Base-by-base conservation (phyloP, 2,888 invertebrate genomes). In the Agrochola litura region DNA sequence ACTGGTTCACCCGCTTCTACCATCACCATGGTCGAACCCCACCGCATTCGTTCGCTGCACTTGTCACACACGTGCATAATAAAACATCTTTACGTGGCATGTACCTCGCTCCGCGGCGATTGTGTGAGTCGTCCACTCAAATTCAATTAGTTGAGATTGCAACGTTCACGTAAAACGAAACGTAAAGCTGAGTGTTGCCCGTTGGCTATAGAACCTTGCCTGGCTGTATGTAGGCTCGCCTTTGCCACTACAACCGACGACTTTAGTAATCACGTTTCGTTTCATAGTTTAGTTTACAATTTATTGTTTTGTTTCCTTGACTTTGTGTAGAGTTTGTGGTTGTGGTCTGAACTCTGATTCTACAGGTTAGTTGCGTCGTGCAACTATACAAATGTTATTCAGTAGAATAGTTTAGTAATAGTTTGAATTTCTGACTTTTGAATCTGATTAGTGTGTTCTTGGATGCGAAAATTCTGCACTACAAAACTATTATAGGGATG, bases 21-120 rank as follows among this genome's bases (percentile, higher is more conserved):
- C 5, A 22, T 52, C 73, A 79, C 70, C 46, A 12, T 49, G 67
- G 1, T 52, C 43, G 6, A 16, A 61, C 25, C 71, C 37, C 70
- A 41, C n/a, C 43, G 77, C 84, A 74, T 83, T 86, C 84, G 84
- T 84, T 83, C 81, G 81, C 85, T 89, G 88, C 89, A 89, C 89
- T 89, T 89, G 89, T 89, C 89, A 87, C 83, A 89, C 84, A 81
- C 82, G 81, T 72, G 83, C 84, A 88, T 86, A 87, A 88, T 89
- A 89, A 87, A 86, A 87, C 83, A 87, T 87, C 88, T 88, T 86
- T 85, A 89, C 85, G 87, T 83, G 82, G 78, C 86, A 73, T 83
- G 82, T 76, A 78, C 66, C 73, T 81, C 75, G 77, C 80, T 77
- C 68, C n/a, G 68, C 74, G 58, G 63, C 76, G 73, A 81, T 73